Conservation (phyloP, 35 echinoderm and acorn worm species). For the Anneissia japonica region DNA sequence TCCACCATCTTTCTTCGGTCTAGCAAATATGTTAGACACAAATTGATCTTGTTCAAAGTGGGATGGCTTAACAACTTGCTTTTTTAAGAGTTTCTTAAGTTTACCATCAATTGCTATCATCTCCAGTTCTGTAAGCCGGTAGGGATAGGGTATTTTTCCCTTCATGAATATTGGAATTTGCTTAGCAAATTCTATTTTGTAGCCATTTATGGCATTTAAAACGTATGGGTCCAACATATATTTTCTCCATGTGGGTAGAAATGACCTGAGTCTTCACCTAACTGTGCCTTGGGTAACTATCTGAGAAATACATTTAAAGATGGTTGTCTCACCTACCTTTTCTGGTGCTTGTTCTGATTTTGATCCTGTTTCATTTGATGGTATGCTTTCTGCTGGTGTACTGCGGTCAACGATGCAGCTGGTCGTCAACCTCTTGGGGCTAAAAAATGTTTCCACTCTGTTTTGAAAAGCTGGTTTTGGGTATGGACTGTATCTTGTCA, state of each 20-base stretch:
- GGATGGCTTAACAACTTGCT: neutral
- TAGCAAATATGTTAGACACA: neutral
- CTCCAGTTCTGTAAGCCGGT: neutral
- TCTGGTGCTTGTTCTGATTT: conserved; percentile 21
- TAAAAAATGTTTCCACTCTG: conserved; percentile 6
- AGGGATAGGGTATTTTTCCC: too few relatives aligned
- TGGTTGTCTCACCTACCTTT: conserved; percentile 3
- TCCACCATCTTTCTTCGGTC: neutral
- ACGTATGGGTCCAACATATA: neutral
- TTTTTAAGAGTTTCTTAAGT: neutral
- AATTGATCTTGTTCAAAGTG: neutral
- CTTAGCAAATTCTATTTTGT: neutral
- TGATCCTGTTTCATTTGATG: conserved; percentile 9
- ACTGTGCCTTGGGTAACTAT: too few relatives aligned
- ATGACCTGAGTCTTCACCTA: neutral
- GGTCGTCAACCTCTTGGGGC: too few relatives aligned
- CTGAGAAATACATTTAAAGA: too few relatives aligned
- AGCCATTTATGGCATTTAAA: neutral
- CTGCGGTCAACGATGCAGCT: neutral
- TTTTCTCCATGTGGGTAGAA: neutral
- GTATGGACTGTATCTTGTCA: conserved; percentile 24
- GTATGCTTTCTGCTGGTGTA: neutral
- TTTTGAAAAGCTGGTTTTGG: conserved; percentile 28
- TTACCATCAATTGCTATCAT: neutral
- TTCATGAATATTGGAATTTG: neutral